Evolutionary conservation across 2,888 invertebrate genomes (phyloP).

Genomic region (Pyralis farinalis): DNA sequence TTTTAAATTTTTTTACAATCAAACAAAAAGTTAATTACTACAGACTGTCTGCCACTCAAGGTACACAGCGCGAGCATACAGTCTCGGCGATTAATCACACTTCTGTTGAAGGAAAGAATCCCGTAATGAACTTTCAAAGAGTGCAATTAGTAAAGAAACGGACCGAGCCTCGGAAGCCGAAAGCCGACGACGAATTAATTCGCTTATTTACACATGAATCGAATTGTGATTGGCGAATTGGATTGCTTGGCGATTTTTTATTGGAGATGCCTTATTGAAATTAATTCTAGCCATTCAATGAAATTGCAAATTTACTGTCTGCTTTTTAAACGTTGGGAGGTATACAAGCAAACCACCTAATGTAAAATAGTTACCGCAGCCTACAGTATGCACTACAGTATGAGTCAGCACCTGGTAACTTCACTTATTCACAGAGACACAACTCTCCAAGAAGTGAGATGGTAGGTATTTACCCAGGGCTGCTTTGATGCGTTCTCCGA

Average conservation of each 20-base stretch:
- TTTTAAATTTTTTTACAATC: too few relatives aligned
- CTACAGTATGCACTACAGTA: too few relatives aligned
- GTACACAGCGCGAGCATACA: not conserved
- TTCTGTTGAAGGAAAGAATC: slow-evolving; percentile 3
- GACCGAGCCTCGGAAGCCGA: not conserved
- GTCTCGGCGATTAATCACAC: slow-evolving; percentile 4
- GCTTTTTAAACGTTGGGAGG: too few relatives aligned
- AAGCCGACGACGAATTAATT: slow-evolving; percentile 7
- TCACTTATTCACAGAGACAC: too few relatives aligned
- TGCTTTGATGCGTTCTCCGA: too few relatives aligned
- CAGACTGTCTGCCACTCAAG: not conserved
- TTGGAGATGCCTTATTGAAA: not conserved
- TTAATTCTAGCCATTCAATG: not conserved
- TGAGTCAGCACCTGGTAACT: too few relatives aligned
- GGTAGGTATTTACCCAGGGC: too few relatives aligned
- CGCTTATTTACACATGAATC: slow-evolving; percentile 9
- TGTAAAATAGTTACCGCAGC: too few relatives aligned
- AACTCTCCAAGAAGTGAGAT: too few relatives aligned
- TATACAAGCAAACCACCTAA: too few relatives aligned
- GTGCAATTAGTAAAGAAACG: slow-evolving; percentile 7
- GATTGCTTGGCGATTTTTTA: not conserved
- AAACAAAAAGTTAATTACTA: not conserved
- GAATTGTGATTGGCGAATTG: slow-evolving; percentile 1
- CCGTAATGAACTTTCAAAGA: slow-evolving; percentile 12
- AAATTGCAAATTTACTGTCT: too few relatives aligned